Percentiles rank a stretch among this genome's conserved stretches.
Conservation (phyloP, 2,113 vertebrate genomes). For the Perca flavescens region DNA sequence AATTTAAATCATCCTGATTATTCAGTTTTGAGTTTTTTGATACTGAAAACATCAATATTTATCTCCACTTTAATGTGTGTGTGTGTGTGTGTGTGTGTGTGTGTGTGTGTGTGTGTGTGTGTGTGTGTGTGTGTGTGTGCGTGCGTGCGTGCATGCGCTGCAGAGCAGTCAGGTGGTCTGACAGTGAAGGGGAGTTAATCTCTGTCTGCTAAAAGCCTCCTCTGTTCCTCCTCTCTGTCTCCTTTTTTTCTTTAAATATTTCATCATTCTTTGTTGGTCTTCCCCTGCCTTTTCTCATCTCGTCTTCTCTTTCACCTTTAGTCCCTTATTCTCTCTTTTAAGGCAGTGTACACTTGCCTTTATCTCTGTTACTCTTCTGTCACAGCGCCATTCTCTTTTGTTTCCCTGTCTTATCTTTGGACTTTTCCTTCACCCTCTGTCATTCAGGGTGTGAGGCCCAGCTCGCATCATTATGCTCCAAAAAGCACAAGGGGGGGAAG, state of each 20-base stretch:
- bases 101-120: constrained; percentile 9
- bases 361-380: constrained; percentile 25
- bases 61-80: not conserved
- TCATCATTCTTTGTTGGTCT: constrained; percentile 40
- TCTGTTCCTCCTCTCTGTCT: constrained; percentile 59
- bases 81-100: not conserved
- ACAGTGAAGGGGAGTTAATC: constrained; percentile 65
- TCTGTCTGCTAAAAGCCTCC: constrained; percentile 56
- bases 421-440: constrained; percentile 35
- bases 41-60: constrained; percentile 13
- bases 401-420: constrained; percentile 29
- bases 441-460: constrained; percentile 32
- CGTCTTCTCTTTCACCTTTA: constrained; percentile 43
- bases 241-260: constrained; percentile 67
- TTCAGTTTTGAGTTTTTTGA: not conserved
- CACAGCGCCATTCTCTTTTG: constrained; percentile 1
- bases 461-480: constrained; percentile 68
- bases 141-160: not conserved
- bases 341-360: not conserved
- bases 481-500: constrained; percentile 63
- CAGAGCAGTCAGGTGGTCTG: constrained; percentile 57
- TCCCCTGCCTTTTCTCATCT: constrained; percentile 12
- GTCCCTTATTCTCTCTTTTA: not conserved
- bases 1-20: not conserved
- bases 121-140: constrained; percentile 20